phyloP scores from a whole-genome alignment of 2,888 invertebrate genomes.

The Acronicta leporina region DNA sequence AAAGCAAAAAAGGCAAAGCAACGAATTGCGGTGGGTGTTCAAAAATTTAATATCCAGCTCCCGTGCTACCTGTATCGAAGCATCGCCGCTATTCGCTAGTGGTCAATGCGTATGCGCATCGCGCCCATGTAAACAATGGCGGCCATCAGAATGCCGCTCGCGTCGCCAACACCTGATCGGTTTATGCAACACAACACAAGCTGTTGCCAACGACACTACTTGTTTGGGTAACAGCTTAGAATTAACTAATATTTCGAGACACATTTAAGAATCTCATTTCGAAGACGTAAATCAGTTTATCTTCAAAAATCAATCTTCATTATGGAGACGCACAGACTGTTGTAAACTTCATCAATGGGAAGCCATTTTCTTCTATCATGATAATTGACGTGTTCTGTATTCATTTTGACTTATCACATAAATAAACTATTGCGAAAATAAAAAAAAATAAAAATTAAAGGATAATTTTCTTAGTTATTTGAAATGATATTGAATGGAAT shows the following conservation, averaged over 20 bases:
- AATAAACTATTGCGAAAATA: too few relatives aligned
- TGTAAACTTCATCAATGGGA: too few relatives aligned
- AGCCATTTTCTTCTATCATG: too few relatives aligned
- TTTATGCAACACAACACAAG: constrained; percentile 50
- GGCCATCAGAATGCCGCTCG: constrained; percentile 30
- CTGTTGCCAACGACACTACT: constrained; percentile 38
- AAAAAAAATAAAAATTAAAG: too few relatives aligned
- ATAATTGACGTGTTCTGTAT: too few relatives aligned
- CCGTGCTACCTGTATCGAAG: neutral
- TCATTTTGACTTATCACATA: too few relatives aligned
- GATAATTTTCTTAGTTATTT: too few relatives aligned
- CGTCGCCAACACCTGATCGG: constrained; percentile 50
- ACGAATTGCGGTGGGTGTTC: neutral
- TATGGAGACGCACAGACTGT: too few relatives aligned
- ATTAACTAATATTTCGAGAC: neutral
- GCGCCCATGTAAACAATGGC: constrained; percentile 47
- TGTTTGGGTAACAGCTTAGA: constrained; percentile 7
- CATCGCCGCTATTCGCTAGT: constrained; percentile 22
- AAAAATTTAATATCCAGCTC: constrained; percentile 26
- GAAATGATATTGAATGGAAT: too few relatives aligned
- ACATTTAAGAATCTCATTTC: neutral
- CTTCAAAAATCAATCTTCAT: too few relatives aligned
- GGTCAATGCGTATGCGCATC: constrained; percentile 43
- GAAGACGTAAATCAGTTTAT: too few relatives aligned
- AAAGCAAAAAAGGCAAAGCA: too few relatives aligned